Base-by-base conservation (phyloP, 2,797 vertebrate species). In the Spinus pinus region DNA sequence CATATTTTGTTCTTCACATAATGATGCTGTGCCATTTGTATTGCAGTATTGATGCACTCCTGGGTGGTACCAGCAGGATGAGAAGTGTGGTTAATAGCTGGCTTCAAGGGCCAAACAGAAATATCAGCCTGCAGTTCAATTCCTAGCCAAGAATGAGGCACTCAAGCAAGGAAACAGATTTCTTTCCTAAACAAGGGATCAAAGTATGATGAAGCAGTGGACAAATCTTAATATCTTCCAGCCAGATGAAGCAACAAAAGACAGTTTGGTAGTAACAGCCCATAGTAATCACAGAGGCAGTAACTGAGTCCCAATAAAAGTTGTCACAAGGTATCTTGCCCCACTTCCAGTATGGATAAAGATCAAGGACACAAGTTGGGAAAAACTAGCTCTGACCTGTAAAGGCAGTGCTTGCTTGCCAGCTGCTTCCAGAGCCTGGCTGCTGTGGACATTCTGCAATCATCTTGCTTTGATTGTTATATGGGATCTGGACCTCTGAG, bases 21-120 rank as follows among this genome's bases (percentile, higher is more conserved):
- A 94, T 82, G 93, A 75, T 20, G 60, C 66, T 86, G 82, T 86
- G 94, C 62, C 89, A 57, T 94, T 91, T 92, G 81, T 91, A 61
- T 41, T 91, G 82, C 82, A 39, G 73, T 66, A 84, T 81, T 94
- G 95, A 94, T 86, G 94, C 80, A 35, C 91, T 94, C 73, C 71
- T 94, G 95, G 94, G 91, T 97, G 95, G 93, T 95, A 96, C 89
- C 93, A 96, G 94, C 93, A 61, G 93, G 94, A 90, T 49, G 56
- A 94, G 89, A 77, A 91, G 86, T 92, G 94, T 94, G 95, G 96
- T 96, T 93, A 94, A 91, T 56, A 56, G 80, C 2, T 94, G 95
- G 93, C 73, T 96, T 93, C 79, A 71, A 88, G 93, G 80, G 85
- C 90, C 93, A 84, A 96, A 44, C 61, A 96, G 94, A 97, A 96